These are phyloP conservation scores for Tupaia chinensis DNA, from an alignment of 2,113 vertebrate genomes.

Conservation along the genomic window DNA sequence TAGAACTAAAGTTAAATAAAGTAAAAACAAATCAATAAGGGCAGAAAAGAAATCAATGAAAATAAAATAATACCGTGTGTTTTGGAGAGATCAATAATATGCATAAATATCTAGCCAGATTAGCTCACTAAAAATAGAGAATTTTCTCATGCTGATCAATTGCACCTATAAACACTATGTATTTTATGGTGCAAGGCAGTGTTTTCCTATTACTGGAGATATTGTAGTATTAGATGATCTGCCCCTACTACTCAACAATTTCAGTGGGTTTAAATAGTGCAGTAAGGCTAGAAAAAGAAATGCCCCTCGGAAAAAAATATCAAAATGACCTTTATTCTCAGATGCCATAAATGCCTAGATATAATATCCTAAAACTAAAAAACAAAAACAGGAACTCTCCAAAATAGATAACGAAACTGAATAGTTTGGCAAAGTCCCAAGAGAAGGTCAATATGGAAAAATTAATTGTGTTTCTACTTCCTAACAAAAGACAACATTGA, in stretches of 20 bases:
- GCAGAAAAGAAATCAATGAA: not conserved
- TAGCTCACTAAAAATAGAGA: not conserved
- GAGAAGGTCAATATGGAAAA: not conserved
- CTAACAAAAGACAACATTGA: too few species aligned
- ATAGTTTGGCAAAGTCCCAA: not conserved
- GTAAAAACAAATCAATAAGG: not conserved
- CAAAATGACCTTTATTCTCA: too few species aligned
- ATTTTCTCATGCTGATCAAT: not conserved
- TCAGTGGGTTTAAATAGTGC: too few species aligned
- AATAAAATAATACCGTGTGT: not conserved
- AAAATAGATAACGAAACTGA: not conserved
- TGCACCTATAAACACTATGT: not conserved
- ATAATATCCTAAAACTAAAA: too few species aligned
- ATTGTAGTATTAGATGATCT: not conserved
- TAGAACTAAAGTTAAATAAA: not conserved
- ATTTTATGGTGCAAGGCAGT: not conserved
- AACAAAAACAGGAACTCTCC: too few species aligned
- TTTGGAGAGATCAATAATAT: not conserved
- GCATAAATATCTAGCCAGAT: not conserved
- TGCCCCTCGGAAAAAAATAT: too few species aligned
- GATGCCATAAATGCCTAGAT: too few species aligned
- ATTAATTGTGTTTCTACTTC: too few species aligned
- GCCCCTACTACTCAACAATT: too few species aligned
- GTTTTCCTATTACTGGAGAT: not conserved
- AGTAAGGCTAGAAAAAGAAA: too few species aligned